Percentiles rank a stretch among this genome's conserved stretches.
Evolutionary conservation across 1,140 invertebrate genomes (phyloP).

Genomic region (Babylonia areolata): DNA sequence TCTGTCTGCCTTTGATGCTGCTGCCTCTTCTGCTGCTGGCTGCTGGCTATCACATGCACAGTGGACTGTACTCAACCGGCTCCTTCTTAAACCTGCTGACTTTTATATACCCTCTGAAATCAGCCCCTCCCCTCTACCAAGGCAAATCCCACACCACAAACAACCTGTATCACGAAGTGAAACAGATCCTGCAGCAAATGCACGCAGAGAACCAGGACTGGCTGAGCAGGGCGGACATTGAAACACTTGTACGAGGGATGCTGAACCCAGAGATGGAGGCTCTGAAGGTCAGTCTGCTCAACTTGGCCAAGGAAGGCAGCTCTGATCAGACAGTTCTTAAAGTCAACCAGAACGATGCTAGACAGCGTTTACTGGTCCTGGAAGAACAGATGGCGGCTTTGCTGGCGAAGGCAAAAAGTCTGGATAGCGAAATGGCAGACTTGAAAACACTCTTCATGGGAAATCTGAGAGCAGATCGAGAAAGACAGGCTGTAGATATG

Average conservation of each 20-base stretch:
- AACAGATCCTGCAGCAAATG: background rate
- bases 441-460: background rate
- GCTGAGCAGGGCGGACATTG: background rate
- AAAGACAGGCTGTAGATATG: no score
- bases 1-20: conserved; percentile 1
- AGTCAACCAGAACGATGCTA: background rate
- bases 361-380: background rate
- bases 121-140: no score
- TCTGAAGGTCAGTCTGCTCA: conserved; percentile 22
- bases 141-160: background rate
- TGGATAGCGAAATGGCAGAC: background rate
- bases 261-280: conserved; percentile 29
- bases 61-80: no score
- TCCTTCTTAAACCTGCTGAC: no score
- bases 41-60: background rate
- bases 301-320: conserved; percentile 37
- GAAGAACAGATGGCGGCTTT: conserved; percentile 1
- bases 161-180: conserved; percentile 21
- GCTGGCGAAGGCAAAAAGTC: background rate
- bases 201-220: background rate
- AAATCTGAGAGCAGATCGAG: no score
- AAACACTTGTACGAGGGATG: background rate
- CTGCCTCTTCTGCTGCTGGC: background rate
- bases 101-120: no score
- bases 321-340: conserved; percentile 40